Percentiles rank a stretch among this genome's conserved stretches.
Conservation (phyloP, 2,113 vertebrate species). For the Forbesichthys agassizii region DNA sequence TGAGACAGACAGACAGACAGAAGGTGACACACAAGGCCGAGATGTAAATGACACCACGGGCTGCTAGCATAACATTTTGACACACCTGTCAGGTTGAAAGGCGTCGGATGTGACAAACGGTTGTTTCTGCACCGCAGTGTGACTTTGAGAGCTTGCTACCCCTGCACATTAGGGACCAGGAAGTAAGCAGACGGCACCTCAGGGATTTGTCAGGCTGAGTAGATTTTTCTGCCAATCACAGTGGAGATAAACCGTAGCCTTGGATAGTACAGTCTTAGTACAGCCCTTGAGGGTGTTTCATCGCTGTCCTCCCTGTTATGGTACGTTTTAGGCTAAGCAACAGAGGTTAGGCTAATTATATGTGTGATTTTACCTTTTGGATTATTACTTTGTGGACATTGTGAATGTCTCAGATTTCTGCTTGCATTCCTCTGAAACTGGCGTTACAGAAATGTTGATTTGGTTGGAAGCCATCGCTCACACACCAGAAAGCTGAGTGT, state of each 20-base stretch:
- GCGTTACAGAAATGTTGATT: too few relatives aligned
- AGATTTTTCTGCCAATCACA: background rate
- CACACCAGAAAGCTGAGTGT: too few relatives aligned
- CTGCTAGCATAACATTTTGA: slow-evolving; percentile 5
- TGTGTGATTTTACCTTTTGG: too few relatives aligned
- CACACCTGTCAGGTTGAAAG: slow-evolving; percentile 1
- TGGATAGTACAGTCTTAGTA: background rate
- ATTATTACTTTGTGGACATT: too few relatives aligned
- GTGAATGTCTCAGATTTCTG: too few relatives aligned
- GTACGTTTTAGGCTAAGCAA: too few relatives aligned
- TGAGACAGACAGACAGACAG: background rate
- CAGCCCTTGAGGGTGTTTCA: background rate
- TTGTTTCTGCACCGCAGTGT: background rate
- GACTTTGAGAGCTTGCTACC: background rate
- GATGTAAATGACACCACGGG: background rate
- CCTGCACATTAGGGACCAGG: background rate
- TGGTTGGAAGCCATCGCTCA: too few relatives aligned
- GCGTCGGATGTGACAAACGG: background rate
- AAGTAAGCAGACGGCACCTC: slow-evolving; percentile 1
- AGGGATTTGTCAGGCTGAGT: slow-evolving; percentile 10
- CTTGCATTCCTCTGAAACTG: too few relatives aligned
- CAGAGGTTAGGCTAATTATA: too few relatives aligned
- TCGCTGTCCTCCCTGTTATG: too few relatives aligned
- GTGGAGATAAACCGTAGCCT: background rate
- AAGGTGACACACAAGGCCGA: background rate